Percentiles rank a stretch among this genome's conserved stretches.
Conservation (phyloP, 2,797 vertebrate genomes). For the Dendrocincla tyrannina region DNA sequence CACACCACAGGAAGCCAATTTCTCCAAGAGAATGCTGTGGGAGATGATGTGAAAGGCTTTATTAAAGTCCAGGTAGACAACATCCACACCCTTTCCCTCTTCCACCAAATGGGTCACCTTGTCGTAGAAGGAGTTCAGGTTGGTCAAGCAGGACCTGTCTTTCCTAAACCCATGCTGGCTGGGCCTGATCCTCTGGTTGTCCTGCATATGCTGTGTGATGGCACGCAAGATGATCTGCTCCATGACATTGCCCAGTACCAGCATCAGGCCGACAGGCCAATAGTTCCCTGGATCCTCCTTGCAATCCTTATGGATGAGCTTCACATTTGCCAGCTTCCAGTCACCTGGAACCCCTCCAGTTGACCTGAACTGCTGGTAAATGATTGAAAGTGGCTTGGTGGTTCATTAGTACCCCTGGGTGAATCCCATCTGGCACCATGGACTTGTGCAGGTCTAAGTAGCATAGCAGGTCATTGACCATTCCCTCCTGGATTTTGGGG, state of each 20-base stretch:
- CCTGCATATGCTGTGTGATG: background rate
- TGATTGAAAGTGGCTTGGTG: background rate
- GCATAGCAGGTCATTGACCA: background rate
- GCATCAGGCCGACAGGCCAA: background rate
- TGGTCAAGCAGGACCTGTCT: background rate
- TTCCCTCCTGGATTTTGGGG: background rate
- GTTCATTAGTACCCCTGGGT: background rate
- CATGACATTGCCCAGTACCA: background rate
- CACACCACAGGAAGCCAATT: background rate
- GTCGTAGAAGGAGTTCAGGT: background rate
- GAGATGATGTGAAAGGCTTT: background rate
- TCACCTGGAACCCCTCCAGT: background rate
- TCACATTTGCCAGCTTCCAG: background rate
- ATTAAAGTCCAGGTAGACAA: background rate
- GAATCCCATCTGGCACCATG: background rate
- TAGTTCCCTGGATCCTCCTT: background rate
- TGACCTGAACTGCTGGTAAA: background rate
- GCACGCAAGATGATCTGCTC: background rate
- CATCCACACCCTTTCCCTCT: background rate
- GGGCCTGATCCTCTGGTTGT: background rate
- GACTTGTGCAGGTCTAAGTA: background rate
- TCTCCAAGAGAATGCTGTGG: background rate
- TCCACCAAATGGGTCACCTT: background rate
- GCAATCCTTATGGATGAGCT: background rate
- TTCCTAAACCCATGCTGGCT: background rate